A percentile compares a stretch with the other conserved stretches of the same genome.
Evolutionary conservation across 2,797 vertebrate genomes (phyloP).

Genomic region (Helostoma temminkii): DNA sequence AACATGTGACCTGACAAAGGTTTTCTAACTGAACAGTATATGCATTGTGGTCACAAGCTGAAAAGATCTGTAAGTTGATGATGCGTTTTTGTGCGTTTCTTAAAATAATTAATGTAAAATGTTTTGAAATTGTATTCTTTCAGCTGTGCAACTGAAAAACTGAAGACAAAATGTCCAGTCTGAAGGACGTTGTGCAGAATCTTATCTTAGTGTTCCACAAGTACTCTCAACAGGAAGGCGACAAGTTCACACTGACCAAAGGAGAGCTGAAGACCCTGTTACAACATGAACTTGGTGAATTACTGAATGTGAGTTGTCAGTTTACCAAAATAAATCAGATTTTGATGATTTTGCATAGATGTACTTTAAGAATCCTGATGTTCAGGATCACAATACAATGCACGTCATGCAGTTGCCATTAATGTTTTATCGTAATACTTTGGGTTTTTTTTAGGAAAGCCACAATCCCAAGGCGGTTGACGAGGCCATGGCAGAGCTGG

Average conservation of each 20-base stretch:
- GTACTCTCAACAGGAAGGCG: conserved; percentile 92
- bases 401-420: no score
- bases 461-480: conserved; percentile 87
- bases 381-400: no score
- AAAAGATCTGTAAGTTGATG: no score
- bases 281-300: conserved; percentile 84
- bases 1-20: no score
- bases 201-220: conserved; percentile 91
- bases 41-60: no score
- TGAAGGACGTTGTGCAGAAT: conserved; percentile 87
- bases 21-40: no score
- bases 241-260: conserved; percentile 93
- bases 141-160: conserved; percentile 1
- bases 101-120: no score
- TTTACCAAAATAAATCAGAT: no score
- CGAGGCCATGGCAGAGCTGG: conserved; percentile 91
- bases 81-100: background rate
- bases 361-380: no score
- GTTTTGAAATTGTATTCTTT: background rate
- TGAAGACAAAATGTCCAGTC: conserved; percentile 70
- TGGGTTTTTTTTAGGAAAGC: conserved; percentile 77
- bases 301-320: conserved; percentile 86
- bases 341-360: no score
- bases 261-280: conserved; percentile 90
- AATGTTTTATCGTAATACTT: background rate